Percentiles rank a stretch among this genome's conserved stretches.
Evolutionary conservation across 2,797 vertebrate genomes (phyloP).

Genomic region (Lophotriccus pileatus): DNA sequence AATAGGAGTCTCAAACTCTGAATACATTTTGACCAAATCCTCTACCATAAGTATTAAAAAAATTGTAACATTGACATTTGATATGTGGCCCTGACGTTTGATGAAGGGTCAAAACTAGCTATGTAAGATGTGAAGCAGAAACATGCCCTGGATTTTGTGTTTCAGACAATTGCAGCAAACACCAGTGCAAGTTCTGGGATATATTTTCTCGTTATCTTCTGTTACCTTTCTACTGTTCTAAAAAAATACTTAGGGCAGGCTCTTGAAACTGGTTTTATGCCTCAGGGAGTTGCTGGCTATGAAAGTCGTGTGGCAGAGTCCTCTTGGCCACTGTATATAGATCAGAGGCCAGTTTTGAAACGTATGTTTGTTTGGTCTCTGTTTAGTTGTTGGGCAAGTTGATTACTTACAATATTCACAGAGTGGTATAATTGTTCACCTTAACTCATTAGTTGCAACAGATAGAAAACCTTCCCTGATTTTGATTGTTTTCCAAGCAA

Average conservation of each 20-base stretch:
- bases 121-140: neutral
- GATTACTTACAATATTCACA: neutral
- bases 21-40: neutral
- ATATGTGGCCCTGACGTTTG: neutral
- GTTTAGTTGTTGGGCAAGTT: neutral
- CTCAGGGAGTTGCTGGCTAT: neutral
- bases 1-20: neutral
- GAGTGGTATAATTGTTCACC: neutral
- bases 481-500: neutral
- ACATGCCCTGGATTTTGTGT: neutral
- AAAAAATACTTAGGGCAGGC: neutral
- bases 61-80: neutral
- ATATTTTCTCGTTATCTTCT: neutral
- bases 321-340: neutral
- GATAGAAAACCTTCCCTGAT: neutral
- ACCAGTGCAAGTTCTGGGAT: neutral
- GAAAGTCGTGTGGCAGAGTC: neutral
- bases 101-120: neutral
- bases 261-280: neutral
- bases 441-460: neutral
- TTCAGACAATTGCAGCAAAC: neutral
- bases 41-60: neutral
- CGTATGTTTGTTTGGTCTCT: neutral
- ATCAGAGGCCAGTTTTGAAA: neutral
- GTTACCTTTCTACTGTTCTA: neutral